Conservation (phyloP, 2,113 vertebrate species). For the Gymnarchus niloticus region DNA sequence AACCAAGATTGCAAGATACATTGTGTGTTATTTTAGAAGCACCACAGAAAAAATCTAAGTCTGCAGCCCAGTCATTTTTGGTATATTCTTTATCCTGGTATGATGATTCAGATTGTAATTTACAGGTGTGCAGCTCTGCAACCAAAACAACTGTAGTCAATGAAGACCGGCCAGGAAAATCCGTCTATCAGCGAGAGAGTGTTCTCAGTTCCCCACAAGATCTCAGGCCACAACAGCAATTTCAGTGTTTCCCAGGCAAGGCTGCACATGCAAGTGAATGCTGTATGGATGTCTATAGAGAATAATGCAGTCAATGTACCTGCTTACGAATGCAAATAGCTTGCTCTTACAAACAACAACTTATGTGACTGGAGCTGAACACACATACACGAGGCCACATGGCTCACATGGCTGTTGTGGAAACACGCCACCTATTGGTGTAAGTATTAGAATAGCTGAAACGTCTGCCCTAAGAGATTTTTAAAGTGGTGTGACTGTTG, state of each 20-base stretch:
- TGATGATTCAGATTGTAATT: background rate
- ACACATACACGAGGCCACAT: no score
- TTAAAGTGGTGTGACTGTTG: no score
- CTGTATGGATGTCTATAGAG: no score
- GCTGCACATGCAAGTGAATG: background rate
- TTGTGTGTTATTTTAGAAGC: background rate
- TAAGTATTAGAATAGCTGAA: no score
- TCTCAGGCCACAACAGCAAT: background rate
- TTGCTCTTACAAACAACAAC: no score
- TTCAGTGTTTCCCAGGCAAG: slow-evolving; percentile 1
- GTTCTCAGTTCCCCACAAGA: slow-evolving; percentile 15
- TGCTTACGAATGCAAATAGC: no score
- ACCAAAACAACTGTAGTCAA: slow-evolving; percentile 20
- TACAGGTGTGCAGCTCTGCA: slow-evolving; percentile 32
- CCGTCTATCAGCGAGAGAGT: slow-evolving; percentile 24
- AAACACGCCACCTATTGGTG: no score
- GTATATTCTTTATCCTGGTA: background rate
- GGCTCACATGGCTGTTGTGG: no score
- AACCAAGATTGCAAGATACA: background rate
- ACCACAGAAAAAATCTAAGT: background rate
- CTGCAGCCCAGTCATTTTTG: background rate
- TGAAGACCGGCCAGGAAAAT: slow-evolving; percentile 27
- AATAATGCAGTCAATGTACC: background rate
- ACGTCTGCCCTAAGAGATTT: no score
- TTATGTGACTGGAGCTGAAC: no score